Percentiles rank a stretch among this genome's conserved stretches.
Evolutionary conservation across 2,888 invertebrate genomes (phyloP).

Genomic region (Polydrusus tereticollis): DNA sequence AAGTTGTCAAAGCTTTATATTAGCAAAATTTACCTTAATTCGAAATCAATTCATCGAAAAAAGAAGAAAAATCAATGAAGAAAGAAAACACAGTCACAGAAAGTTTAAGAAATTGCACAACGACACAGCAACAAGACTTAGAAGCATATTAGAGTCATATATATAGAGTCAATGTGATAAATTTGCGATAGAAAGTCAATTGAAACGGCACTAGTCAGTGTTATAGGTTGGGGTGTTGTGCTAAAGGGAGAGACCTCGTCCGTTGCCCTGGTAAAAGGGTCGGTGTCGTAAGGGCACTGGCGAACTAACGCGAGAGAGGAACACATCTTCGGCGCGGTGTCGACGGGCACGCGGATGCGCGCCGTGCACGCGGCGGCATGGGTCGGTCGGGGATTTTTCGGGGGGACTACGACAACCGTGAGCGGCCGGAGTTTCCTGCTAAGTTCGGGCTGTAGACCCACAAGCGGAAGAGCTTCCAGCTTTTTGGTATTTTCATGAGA

Average conservation of each 20-base stretch:
- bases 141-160: constrained; percentile 46
- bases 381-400: constrained; percentile 21
- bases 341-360: constrained; percentile 35
- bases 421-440: not conserved
- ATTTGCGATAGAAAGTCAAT: constrained; percentile 19
- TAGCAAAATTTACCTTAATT: constrained; percentile 46
- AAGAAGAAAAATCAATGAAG: constrained; percentile 56
- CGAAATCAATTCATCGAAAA: constrained; percentile 55
- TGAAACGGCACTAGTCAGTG: constrained; percentile 39
- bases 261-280: constrained; percentile 41
- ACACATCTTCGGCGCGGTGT: constrained; percentile 42
- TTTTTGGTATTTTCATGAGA: no score
- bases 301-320: constrained; percentile 42
- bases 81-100: constrained; percentile 55
- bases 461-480: no score
- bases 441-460: no score
- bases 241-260: constrained; percentile 32
- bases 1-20: constrained; percentile 8
- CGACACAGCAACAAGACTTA: constrained; percentile 51
- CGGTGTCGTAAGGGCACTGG: constrained; percentile 46
- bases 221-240: constrained; percentile 36
- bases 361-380: constrained; percentile 32
- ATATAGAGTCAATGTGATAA: constrained; percentile 27
- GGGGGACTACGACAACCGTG: constrained; percentile 1
- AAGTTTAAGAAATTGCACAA: constrained; percentile 47